Base-by-base conservation (phyloP, 2,888 invertebrate genomes). In the Pasiphila rectangulata region DNA sequence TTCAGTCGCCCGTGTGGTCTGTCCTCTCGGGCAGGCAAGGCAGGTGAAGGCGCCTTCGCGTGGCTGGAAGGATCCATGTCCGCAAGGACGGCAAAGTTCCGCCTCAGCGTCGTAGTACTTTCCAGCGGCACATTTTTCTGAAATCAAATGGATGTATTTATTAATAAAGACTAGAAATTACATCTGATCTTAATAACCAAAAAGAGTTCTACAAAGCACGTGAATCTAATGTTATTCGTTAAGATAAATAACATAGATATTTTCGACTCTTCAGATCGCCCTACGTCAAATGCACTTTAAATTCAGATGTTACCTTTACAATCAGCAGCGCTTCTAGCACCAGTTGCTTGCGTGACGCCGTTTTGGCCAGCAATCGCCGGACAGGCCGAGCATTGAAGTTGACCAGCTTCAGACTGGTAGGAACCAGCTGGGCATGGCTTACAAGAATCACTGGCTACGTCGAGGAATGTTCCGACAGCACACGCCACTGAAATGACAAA, bases 341-440 rank as follows among this genome's bases (percentile, higher is more conserved):
- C 97, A 2, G 93, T 91, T 7, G 95, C 94, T 44, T 96, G 93
- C 0, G 97, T 97, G 4, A 97, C 97, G 44, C 97, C 97, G 1
- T 94, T 90, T 59, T 96, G 92, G n/a, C 96, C 97, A 9, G 96
- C 95, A 50, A 97, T 97, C 2, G 92, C 90, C 0, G 98, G 98
- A 78, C 99, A 99, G 36, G 94, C 90, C 35, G 93, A 94, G 81
- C 99, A 99, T 67, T 95, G 94, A 30, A 94, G 83, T 73, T 97
- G 96, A 0, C 97, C 97, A 1, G 95, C 92, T 81, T 97, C 96
- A 52, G 98, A 97, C 80, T 98, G 98, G 78, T 98, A 99, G 0
- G 94, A 94, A 54, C 98, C 98, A 25, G 94, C 89, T 0, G 95
- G 94, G 67, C 98, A 98, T 15, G 95, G 92, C 29, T 93, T 87